Evolutionary conservation across 2,888 invertebrate genomes (phyloP), one percentile per base, ranked within the genome.

Genomic region (Colostygia pectinataria): DNA sequence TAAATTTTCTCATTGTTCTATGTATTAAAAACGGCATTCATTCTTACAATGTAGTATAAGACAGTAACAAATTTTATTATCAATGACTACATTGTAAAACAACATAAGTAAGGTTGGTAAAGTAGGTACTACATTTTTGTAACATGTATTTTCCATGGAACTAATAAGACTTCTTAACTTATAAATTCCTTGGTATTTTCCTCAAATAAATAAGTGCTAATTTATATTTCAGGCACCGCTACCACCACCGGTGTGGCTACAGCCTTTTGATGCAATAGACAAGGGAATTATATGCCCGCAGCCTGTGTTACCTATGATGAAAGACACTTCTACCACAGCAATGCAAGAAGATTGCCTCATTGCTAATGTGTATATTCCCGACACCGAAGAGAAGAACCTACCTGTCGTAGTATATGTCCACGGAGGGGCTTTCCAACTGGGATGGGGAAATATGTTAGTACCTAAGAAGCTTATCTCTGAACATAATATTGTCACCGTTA

Each of bases 321-420:
- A n/a, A n/a, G n/a, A n/a, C n/a, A n/a, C 0, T 34, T 0, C 9
- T 38, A 1, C 4, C 8, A 32, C 37, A 3, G 1, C 6, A 8
- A 34, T 51, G 43, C n/a, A 62, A 59, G 50, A 84, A 58, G 73
- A 85, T 45, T 87, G 86, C 47, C 69, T 87, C 1, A 64, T 79
- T 14, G 65, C 80, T 2, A 87, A 77, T 53, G 66, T 87, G 2
- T 82, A 69, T 33, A 73, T 77, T 0, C 80, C 83, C 2, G 66
- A 75, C 23, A 75, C 72, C 20, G 41, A 55, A 27, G 59, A 63
- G 20, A 62, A 40, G 2, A 65, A 71, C 13, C 49, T 79, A 2
- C 79, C 90, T 2, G 90, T 90, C 0, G 53, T 89, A 20, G 79
- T 90, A 6, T 65, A 71, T 33, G 65, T 90, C 1, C 91, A 90